Evolutionary conservation across 2,797 vertebrate species (phyloP).

Genomic region (Cossypha niveicapilla): DNA sequence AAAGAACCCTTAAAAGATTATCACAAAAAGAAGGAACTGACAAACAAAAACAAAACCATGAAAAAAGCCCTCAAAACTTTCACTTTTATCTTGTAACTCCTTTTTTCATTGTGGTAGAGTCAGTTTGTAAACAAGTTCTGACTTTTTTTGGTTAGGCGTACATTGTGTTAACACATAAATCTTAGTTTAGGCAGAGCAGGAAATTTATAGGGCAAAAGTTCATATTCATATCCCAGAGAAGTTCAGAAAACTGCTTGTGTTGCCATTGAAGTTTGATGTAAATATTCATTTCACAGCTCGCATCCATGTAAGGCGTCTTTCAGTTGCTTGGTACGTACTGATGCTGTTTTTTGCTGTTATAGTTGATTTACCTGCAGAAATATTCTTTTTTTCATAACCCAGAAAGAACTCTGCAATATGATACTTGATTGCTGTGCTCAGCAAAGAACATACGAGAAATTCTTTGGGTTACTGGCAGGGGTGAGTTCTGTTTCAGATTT

Average conservation of each 20-base stretch:
- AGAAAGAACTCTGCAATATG: conserved; percentile 99
- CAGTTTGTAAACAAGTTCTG: background rate
- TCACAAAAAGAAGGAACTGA: background rate
- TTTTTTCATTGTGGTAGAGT: background rate
- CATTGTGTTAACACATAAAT: background rate
- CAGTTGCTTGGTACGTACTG: background rate
- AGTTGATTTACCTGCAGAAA: background rate
- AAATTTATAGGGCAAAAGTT: background rate
- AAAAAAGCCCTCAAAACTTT: background rate
- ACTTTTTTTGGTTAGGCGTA: background rate
- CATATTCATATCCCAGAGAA: background rate
- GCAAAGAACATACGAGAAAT: conserved; percentile 97
- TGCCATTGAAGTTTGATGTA: background rate
- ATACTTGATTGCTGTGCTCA: conserved; percentile 99
- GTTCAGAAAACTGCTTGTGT: background rate
- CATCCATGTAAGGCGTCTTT: background rate
- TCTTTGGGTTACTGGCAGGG: conserved; percentile 96
- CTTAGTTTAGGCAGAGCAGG: background rate
- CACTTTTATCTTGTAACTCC: background rate
- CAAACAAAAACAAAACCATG: background rate
- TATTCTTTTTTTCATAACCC: conserved; percentile 47
- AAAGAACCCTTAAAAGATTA: background rate
- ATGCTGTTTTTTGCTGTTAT: background rate
- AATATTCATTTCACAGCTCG: background rate
- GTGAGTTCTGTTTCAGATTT: conserved; percentile 77